These are phyloP conservation scores for Pachyuromys duprasi DNA, from an alignment of 2,797 vertebrate species.

Conservation along the genomic window DNA sequence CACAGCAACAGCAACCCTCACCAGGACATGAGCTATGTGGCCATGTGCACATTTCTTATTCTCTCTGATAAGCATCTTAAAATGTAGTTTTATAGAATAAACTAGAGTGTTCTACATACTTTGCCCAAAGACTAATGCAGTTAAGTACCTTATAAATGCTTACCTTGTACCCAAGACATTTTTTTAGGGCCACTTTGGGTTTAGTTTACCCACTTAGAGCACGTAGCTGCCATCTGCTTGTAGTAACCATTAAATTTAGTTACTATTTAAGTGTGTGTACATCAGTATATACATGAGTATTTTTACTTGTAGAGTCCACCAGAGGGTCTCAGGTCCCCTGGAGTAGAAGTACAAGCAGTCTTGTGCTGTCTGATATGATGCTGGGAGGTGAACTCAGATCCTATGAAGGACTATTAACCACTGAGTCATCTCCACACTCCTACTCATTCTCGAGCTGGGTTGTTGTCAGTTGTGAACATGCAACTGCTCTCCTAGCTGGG, in stretches of 20 bases:
- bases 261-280: not conserved
- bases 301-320: not conserved
- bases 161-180: not conserved
- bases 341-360: not conserved
- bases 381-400: not conserved
- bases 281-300: not conserved
- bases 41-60: constrained; percentile 16
- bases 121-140: constrained; percentile 13
- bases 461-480: not conserved
- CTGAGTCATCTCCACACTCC: not conserved
- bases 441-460: not conserved
- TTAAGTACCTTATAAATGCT: not conserved
- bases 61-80: constrained; percentile 30
- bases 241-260: not conserved
- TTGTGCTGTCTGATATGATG: not conserved
- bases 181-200: constrained; percentile 2
- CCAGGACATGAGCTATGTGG: constrained; percentile 12
- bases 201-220: not conserved
- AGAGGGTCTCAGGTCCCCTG: not conserved
- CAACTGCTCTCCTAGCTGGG: not conserved
- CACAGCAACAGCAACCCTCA: not conserved
- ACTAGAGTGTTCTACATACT: not conserved
- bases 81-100: constrained; percentile 38
- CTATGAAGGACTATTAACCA: too few species aligned
- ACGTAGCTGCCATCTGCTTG: not conserved